Conservation (phyloP, 2,797 vertebrate species). For the Sphenopsis melanotis region DNA sequence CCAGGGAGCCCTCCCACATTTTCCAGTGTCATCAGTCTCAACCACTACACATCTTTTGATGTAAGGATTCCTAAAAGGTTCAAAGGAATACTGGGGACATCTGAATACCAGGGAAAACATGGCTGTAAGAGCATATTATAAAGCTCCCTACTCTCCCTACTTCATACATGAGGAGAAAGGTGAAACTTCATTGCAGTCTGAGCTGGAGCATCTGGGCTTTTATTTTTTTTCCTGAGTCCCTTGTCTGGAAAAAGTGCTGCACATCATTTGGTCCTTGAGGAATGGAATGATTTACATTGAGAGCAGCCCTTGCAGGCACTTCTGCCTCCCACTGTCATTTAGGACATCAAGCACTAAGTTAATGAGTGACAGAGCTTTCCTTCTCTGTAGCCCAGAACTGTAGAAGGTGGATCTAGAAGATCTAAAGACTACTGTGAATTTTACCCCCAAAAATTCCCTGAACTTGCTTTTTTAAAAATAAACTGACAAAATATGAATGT, state of each 20-base stretch:
- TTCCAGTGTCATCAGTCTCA: neutral
- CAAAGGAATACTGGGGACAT: neutral
- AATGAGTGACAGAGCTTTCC: constrained; percentile 12
- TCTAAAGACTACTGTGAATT: neutral
- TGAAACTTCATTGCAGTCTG: neutral
- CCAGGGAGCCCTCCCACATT: neutral
- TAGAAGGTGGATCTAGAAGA: neutral
- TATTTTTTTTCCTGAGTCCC: neutral
- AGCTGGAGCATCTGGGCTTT: neutral
- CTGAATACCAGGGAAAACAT: neutral
- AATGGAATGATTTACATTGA: neutral
- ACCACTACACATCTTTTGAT: neutral
- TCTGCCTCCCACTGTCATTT: neutral
- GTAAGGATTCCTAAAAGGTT: neutral
- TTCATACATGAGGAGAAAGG: neutral
- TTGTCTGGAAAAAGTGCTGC: neutral
- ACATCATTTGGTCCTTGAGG: neutral
- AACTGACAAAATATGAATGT: neutral
- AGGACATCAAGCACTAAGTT: neutral
- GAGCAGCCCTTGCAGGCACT: neutral
- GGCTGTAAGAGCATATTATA: neutral
- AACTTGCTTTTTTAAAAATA: neutral
- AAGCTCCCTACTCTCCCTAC: neutral
- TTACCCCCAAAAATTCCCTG: neutral
- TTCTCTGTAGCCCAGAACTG: neutral